A percentile compares a stretch with the other conserved stretches of the same genome.
These are phyloP conservation scores for Drosophila bipectinata DNA, from an alignment of 1,140 invertebrate genomes.

Conservation along the genomic window DNA sequence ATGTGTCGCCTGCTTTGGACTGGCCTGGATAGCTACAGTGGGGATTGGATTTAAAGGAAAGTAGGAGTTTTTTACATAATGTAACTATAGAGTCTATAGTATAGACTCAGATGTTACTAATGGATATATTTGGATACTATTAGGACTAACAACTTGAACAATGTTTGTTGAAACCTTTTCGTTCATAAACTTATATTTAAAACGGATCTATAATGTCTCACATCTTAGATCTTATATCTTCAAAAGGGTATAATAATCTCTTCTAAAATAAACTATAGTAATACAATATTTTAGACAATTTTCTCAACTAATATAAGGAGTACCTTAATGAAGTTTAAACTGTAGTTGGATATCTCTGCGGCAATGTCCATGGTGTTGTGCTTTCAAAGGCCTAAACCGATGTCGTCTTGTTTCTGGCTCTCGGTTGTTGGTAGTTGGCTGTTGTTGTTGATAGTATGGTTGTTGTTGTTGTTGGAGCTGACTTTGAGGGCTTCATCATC, in stretches of 20 bases:
- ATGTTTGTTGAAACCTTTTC: no score
- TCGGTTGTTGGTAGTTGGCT: slow-evolving; percentile 35
- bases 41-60: not conserved
- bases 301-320: not conserved
- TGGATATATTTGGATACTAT: no score
- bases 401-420: slow-evolving; percentile 61
- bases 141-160: no score
- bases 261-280: no score
- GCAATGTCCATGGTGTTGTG: slow-evolving; percentile 51
- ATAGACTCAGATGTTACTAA: no score
- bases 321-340: not conserved
- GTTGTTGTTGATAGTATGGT: slow-evolving; percentile 33
- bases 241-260: no score
- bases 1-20: slow-evolving; percentile 60
- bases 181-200: no score
- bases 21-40: slow-evolving; percentile 28
- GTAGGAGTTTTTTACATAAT: no score
- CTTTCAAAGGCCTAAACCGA: slow-evolving; percentile 82
- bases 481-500: slow-evolving; percentile 82
- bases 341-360: slow-evolving; percentile 34
- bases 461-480: slow-evolving; percentile 55
- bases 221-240: no score
- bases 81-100: no score
- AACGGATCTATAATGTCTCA: no score
- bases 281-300: no score